A percentile compares a stretch with the other conserved stretches of the same genome.
These are phyloP conservation scores for Brachylomia viminalis DNA, from an alignment of 2,888 invertebrate species.

Conservation along the genomic window DNA sequence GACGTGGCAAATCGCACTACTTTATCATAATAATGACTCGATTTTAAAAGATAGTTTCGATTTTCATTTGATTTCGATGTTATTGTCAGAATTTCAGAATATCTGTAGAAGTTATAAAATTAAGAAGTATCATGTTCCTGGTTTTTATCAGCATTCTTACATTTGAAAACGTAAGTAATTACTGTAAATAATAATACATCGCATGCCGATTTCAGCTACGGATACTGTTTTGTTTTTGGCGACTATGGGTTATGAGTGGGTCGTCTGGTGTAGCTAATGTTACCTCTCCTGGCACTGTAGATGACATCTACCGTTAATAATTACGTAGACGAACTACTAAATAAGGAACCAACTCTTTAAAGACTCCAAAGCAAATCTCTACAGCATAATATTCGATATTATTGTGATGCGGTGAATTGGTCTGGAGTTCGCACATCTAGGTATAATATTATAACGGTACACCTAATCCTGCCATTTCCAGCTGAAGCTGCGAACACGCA, in stretches of 20 bases:
- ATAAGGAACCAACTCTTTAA: too few species aligned
- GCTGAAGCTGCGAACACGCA: constrained; percentile 18
- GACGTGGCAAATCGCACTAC: neutral
- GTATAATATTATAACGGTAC: constrained; percentile 7
- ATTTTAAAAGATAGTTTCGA: neutral
- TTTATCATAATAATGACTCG: neutral
- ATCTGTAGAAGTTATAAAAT: neutral
- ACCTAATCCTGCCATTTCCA: constrained; percentile 19
- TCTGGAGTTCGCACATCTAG: neutral
- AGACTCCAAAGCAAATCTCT: neutral
- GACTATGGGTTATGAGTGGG: neutral
- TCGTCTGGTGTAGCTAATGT: neutral
- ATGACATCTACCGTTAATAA: neutral
- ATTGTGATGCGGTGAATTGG: neutral
- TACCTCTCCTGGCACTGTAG: neutral
- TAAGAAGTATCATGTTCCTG: neutral
- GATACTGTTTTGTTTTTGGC: neutral
- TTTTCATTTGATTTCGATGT: neutral
- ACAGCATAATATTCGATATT: neutral
- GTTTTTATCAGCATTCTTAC: neutral
- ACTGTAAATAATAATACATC: neutral
- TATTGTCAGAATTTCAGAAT: neutral
- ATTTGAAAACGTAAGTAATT: neutral
- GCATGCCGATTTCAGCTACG: neutral
- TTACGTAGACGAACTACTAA: too few species aligned